Base-by-base conservation (phyloP, 2,113 vertebrate genomes). In the Probosciger aterrimus region DNA sequence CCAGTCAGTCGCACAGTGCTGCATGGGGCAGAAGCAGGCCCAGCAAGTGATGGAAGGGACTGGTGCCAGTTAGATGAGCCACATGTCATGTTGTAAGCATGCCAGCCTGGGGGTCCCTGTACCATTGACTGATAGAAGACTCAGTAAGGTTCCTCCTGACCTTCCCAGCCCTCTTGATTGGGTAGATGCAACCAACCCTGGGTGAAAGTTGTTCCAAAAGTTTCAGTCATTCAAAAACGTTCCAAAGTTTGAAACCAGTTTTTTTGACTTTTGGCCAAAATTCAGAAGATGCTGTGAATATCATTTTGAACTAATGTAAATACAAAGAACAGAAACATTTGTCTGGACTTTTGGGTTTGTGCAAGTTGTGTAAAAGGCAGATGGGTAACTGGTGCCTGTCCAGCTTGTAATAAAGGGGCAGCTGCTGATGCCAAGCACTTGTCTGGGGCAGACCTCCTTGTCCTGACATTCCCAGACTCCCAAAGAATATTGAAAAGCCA, bases 1-100 rank as follows among this genome's bases (percentile, higher is more conserved):
- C 98, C 99, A 99, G 98, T 99, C 99, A 0, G 99, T 99, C 24
- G 99, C 99, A 73, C 99, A 99, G 98, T 99, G 99, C 98, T 99
- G 99, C 96, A 99, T 99, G 99, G 99, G 99, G 90, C 99, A 99
- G 98, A 99, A 99, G 92, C 99, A 99, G 95, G 99, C 99, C 93
- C 99, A 99, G 98, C 99, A 99, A 97, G 99, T 99, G 62, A 99
- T 99, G 99, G 99, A 99, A 97, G 99, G 99, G 93, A 99, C 99
- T 9, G 98, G 99, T 96, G 99, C 99, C 98, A 99, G 99, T 98
- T 99, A 99, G 97, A 89, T 88, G 95, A 95, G 90, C 97, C 83
- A 89, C 90, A 89, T 87, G 94, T 95, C 86, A 91, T 23, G 0
- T 30, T 70, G 28, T 67, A 57, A 73, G 82, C 2, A 37, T 93